Percentiles rank a stretch among this genome's conserved stretches.
Evolutionary conservation across 2,797 vertebrate genomes (phyloP).

Genomic region (Lepus townsendii): DNA sequence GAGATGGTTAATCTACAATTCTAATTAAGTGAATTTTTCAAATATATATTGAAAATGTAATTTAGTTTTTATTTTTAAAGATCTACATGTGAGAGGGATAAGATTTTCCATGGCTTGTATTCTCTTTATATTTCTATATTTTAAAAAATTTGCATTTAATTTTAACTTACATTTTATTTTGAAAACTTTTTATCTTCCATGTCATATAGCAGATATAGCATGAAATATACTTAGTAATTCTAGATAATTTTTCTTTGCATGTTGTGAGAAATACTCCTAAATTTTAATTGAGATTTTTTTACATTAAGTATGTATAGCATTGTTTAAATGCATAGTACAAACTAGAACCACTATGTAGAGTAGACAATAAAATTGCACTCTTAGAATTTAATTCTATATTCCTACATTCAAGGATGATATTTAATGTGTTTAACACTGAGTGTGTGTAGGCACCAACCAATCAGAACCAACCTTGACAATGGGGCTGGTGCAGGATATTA

Average conservation of each 20-base stretch:
- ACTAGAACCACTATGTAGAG: background rate
- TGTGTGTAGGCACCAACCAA: background rate
- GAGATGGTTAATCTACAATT: background rate
- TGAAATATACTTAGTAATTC: background rate
- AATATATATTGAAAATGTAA: background rate
- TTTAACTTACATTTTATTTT: conserved; percentile 2
- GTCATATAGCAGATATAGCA: background rate
- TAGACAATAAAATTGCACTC: background rate
- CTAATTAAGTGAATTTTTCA: background rate
- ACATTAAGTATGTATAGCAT: background rate
- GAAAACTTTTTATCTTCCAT: background rate
- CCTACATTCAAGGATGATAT: background rate
- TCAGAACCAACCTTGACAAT: background rate
- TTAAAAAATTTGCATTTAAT: background rate
- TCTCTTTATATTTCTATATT: background rate
- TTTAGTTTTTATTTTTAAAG: background rate
- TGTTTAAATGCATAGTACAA: background rate
- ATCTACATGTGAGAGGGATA: background rate
- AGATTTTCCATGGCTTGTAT: background rate
- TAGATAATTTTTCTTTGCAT: background rate
- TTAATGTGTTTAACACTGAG: background rate
- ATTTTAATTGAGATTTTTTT: background rate
- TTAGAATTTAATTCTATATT: background rate
- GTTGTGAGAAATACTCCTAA: background rate
- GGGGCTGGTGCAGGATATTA: background rate